Evolutionary conservation across 2,888 invertebrate genomes (phyloP).

Genomic region (Thumatha senex): DNA sequence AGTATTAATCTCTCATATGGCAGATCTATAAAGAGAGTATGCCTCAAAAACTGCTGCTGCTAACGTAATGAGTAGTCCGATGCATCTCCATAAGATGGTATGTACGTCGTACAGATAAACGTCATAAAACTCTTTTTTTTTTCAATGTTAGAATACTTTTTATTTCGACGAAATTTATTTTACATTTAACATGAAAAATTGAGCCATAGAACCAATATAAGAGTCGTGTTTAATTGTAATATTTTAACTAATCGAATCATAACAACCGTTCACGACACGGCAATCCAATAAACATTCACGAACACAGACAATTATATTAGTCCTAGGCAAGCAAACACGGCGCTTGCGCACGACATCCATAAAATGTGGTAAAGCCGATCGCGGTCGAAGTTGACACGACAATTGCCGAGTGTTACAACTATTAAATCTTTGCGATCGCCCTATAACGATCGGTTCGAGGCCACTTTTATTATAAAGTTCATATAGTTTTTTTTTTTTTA

Average conservation of each 20-base stretch:
- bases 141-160: too few relatives aligned
- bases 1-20: too few relatives aligned
- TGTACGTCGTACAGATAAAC: too few relatives aligned
- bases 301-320: slow-evolving; percentile 55
- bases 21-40: too few relatives aligned
- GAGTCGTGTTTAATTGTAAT: slow-evolving; percentile 31
- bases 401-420: slow-evolving; percentile 49
- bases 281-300: slow-evolving; percentile 42
- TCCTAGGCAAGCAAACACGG: slow-evolving; percentile 32
- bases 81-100: too few relatives aligned
- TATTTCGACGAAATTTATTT: not conserved
- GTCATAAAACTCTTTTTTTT: too few relatives aligned
- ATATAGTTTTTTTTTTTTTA: too few relatives aligned
- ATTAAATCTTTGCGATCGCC: slow-evolving; percentile 41
- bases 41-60: too few relatives aligned
- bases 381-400: slow-evolving; percentile 52
- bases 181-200: not conserved
- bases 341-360: slow-evolving; percentile 58
- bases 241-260: slow-evolving; percentile 39
- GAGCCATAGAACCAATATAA: slow-evolving; percentile 20
- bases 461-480: not conserved
- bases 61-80: too few relatives aligned
- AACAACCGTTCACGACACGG: slow-evolving; percentile 30
- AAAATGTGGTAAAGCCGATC: slow-evolving; percentile 50
- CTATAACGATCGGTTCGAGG: slow-evolving; percentile 1